Conservation (phyloP, 1,140 invertebrate species). For the Cotesia typhae region DNA sequence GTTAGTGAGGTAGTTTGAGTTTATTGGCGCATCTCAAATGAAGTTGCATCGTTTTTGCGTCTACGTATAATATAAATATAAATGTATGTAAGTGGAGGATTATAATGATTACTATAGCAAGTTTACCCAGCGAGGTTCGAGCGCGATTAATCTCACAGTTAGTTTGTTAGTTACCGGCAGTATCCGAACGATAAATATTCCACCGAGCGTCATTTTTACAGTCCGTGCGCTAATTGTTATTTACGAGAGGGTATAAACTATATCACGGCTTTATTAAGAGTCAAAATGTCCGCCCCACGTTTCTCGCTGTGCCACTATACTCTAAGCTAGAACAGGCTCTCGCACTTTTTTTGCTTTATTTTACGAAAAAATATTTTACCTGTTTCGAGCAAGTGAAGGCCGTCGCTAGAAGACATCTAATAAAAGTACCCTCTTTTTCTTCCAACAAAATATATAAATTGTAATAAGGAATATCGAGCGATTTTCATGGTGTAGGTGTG, state of each 20-base stretch:
- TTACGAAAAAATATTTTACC: too few relatives aligned
- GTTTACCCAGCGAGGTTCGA: constrained; percentile 45
- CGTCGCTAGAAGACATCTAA: too few relatives aligned
- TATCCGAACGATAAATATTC: constrained; percentile 44
- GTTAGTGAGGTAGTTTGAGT: constrained; percentile 29
- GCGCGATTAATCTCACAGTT: constrained; percentile 55
- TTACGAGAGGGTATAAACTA: constrained; percentile 56
- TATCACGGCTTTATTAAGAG: constrained; percentile 52
- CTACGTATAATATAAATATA: too few relatives aligned
- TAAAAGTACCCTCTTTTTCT: too few relatives aligned
- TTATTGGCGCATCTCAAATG: constrained; percentile 32
- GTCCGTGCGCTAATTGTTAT: constrained; percentile 56
- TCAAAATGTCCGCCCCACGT: neutral
- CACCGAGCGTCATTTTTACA: constrained; percentile 48
- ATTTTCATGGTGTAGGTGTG: constrained; percentile 20
- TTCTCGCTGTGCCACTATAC: constrained; percentile 18
- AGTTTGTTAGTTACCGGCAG: constrained; percentile 49
- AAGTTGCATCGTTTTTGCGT: constrained; percentile 36
- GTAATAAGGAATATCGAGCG: constrained; percentile 29
- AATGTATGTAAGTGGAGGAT: neutral
- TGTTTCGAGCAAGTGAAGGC: too few relatives aligned
- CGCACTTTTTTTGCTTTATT: too few relatives aligned
- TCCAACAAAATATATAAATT: too few relatives aligned
- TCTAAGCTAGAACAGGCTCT: neutral
- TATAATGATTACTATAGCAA: constrained; percentile 46